Evolutionary conservation across 2,797 vertebrate genomes (phyloP).

Genomic region (Melanotaenia boesemani): DNA sequence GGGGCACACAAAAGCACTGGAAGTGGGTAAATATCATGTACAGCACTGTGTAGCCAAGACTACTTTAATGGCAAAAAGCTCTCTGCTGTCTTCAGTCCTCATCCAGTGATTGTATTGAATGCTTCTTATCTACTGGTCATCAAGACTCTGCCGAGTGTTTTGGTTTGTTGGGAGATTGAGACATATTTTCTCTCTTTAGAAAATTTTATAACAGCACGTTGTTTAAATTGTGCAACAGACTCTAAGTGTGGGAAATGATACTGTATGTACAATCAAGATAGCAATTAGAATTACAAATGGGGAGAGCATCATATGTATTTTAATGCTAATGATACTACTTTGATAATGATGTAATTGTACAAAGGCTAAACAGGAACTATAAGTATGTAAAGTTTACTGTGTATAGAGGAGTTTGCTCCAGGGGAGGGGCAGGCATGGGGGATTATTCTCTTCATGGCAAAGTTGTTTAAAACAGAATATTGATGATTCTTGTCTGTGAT

Average conservation of each 20-base stretch:
- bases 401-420: slow-evolving; percentile 80
- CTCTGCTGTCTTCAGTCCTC: slow-evolving; percentile 68
- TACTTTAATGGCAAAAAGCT: slow-evolving; percentile 46
- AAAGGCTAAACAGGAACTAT: slow-evolving; percentile 74
- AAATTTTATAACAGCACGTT: slow-evolving; percentile 57
- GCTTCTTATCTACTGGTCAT: slow-evolving; percentile 69
- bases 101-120: slow-evolving; percentile 55
- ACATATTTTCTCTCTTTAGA: slow-evolving; percentile 53
- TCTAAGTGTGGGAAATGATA: slow-evolving; percentile 82
- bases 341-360: slow-evolving; percentile 85
- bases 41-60: slow-evolving; percentile 47
- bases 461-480: slow-evolving; percentile 82
- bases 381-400: slow-evolving; percentile 83
- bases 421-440: slow-evolving; percentile 74
- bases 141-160: slow-evolving; percentile 62
- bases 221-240: slow-evolving; percentile 65
- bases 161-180: slow-evolving; percentile 56
- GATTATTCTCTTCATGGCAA: slow-evolving; percentile 78
- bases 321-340: slow-evolving; percentile 83
- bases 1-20: slow-evolving; percentile 43
- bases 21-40: slow-evolving; percentile 37
- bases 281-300: slow-evolving; percentile 75
- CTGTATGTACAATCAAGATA: slow-evolving; percentile 85
- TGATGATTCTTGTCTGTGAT: slow-evolving; percentile 88
- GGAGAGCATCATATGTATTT: slow-evolving; percentile 83